Base-by-base conservation (phyloP, 2,888 invertebrate species). In the Dyspetes luteomarginatus region DNA sequence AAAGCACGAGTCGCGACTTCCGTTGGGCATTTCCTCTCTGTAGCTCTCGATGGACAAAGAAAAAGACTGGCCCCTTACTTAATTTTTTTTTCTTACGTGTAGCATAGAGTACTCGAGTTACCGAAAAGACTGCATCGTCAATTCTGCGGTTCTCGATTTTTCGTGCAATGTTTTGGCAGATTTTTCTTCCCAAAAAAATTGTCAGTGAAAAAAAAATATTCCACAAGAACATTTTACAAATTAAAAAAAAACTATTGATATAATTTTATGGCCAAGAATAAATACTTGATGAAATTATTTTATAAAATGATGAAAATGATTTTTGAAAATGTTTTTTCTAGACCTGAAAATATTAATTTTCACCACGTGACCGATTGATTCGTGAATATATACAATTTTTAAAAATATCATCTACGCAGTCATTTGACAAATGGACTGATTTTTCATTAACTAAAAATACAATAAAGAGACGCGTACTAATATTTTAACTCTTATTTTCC, bases 1-100 rank as follows among this genome's bases (percentile, higher is more conserved):
- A 41, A 24, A 52, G 65, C 56, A 73, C 81, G 67, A 74, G 74
- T 71, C 77, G 74, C 69, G 55, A 83, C 74, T 83, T 83, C 83
- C 83, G 83, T 65, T 78, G 78, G 52, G 68, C 73, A 67, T 75
- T 81, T 76, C 56, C 72, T 76, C n/a, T n/a, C 79, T 7, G 26
- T 19, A 24, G 41, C 50, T 52, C 67, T 17, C 36, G 15, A 62
- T 52, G 43, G 22, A 43, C 68, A 69, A 69, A 52, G 69, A 69
- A 74, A 73, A 65, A 67, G 71, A 67, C 56, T 65, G 22, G 50
- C 52, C 4, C 55, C 43, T 19, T 36, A 36, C 58, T 26, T 15
- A 28, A 17, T 48, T 50, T 30, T 28, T 56, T 36, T 72, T 30
- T 71, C 58, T 72, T 30, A 28, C 30, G 28, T 24, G 36, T 67